Conservation (phyloP, 2,113 vertebrate species). For the Notiomystis cincta region DNA sequence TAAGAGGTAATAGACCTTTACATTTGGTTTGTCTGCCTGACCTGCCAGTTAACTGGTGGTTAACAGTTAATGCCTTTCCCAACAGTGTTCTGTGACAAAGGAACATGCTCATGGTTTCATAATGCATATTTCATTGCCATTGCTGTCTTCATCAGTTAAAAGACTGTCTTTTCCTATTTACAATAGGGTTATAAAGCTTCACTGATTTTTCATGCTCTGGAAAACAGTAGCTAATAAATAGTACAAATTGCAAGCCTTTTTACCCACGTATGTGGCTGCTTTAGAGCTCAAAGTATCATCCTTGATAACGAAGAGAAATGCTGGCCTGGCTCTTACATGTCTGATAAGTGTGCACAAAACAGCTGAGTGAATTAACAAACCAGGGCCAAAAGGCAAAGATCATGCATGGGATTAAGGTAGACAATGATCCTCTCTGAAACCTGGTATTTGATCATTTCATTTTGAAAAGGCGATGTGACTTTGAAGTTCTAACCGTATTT, state of each 20-base stretch:
- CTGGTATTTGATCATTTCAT: background rate
- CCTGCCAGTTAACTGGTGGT: background rate
- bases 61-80: slow-evolving; percentile 52
- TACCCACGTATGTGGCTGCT: background rate
- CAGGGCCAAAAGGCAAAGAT: slow-evolving; percentile 44
- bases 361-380: background rate
- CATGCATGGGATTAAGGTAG: background rate
- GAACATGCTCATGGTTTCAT: background rate
- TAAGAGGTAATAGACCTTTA: background rate
- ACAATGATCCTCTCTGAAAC: background rate
- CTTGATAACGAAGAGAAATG: background rate
- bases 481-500: slow-evolving; percentile 4
- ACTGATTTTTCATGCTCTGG: background rate
- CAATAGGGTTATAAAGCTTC: background rate
- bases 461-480: background rate
- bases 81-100: slow-evolving; percentile 1
- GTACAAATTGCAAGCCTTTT: background rate
- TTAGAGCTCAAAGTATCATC: slow-evolving; percentile 40
- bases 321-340: slow-evolving; percentile 23
- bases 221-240: background rate
- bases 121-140: background rate
- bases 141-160: background rate
- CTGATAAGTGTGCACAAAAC: slow-evolving; percentile 20
- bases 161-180: background rate
- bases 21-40: slow-evolving; percentile 26